Evolutionary conservation across 2,113 vertebrate genomes (phyloP), one percentile per base, ranked within the genome.

Genomic region (Dromaius novaehollandiae): DNA sequence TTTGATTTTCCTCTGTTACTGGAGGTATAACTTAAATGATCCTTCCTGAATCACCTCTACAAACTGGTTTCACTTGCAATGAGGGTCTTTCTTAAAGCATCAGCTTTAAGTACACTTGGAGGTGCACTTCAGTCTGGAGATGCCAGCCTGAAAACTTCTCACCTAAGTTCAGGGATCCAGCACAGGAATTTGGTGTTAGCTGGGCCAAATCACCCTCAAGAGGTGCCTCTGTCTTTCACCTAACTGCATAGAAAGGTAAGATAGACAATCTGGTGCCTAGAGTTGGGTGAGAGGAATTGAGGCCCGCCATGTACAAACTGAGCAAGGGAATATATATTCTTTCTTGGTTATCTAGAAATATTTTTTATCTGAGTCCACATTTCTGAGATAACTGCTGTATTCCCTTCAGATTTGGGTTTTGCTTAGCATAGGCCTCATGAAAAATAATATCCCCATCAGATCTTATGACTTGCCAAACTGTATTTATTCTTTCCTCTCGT

Each of bases 1-100:
- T 50, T 56, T 76, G 25, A 30, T 18, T 74, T 68, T 71, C 60
- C 48, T 10, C 51, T 79, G 78, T 22, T 60, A n/a, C 81, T 95
- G 50, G 83, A 98, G 95, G 46, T 95, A 97, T 65, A 95, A 95
- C 16, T 82, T 96, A 50, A 94, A 92, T 64, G 84, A 94, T 40
- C 87, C 76, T 40, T 88, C 92, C 6, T 93, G 92, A 88, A 70
- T 56, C 24, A 25, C 4, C 24, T 96, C 14, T 91, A 92, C 64
- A 96, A 97, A 83, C 40, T 68, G 0, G 46, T 96, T 51, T 96
- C 76, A 1, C 84, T 97, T 48, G 97, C 95, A 46, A 19, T 75
- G 86, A 95, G 26, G 53, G 51, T 60, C 96, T 95, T 44, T 85
- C 55, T 77, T 84, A 5, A 90, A 96, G 38, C 79, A 85, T 75